Percentiles rank a stretch among this genome's conserved stretches.
Conservation (phyloP, 2,888 invertebrate genomes). For the Arctia plantaginis region DNA sequence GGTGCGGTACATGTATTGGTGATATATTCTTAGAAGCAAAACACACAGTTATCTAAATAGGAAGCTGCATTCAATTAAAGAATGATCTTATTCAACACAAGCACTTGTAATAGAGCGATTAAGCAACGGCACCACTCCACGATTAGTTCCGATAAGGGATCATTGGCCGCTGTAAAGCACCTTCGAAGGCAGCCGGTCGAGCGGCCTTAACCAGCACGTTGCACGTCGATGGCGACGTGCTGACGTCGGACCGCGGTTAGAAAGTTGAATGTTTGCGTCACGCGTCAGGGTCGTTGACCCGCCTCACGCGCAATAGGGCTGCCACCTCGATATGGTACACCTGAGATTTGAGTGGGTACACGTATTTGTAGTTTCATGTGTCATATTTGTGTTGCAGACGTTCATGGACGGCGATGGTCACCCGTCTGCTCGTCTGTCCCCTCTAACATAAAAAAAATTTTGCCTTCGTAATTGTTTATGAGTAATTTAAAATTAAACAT, state of each 20-base stretch:
- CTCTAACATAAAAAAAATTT: no score
- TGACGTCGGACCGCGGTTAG: slow-evolving; percentile 80
- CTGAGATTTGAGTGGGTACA: slow-evolving; percentile 11
- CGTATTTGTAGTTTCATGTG: not conserved
- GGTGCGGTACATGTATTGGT: no score
- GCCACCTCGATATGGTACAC: slow-evolving; percentile 27
- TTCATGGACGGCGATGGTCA: no score
- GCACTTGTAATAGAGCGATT: slow-evolving; percentile 33
- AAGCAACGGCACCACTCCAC: slow-evolving; percentile 39
- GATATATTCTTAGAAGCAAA: not conserved
- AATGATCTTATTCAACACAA: slow-evolving; percentile 17
- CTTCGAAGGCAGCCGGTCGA: slow-evolving; percentile 52
- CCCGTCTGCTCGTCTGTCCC: no score
- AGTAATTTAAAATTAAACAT: not conserved
- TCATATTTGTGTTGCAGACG: no score
- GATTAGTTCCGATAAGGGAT: slow-evolving; percentile 48
- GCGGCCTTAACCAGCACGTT: slow-evolving; percentile 79
- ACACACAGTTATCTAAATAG: slow-evolving; percentile 20
- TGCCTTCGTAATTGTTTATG: not conserved
- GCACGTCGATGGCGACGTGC: slow-evolving; percentile 54
- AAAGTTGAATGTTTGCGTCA: slow-evolving; percentile 85
- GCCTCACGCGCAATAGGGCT: slow-evolving; percentile 55
- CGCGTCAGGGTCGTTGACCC: slow-evolving; percentile 76
- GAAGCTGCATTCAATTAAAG: slow-evolving; percentile 17
- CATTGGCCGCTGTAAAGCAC: slow-evolving; percentile 56